A percentile compares a stretch with the other conserved stretches of the same genome.
Conservation (phyloP, 53 echinoderm and acorn worm genomes). For the Holothuria leucospilota region DNA sequence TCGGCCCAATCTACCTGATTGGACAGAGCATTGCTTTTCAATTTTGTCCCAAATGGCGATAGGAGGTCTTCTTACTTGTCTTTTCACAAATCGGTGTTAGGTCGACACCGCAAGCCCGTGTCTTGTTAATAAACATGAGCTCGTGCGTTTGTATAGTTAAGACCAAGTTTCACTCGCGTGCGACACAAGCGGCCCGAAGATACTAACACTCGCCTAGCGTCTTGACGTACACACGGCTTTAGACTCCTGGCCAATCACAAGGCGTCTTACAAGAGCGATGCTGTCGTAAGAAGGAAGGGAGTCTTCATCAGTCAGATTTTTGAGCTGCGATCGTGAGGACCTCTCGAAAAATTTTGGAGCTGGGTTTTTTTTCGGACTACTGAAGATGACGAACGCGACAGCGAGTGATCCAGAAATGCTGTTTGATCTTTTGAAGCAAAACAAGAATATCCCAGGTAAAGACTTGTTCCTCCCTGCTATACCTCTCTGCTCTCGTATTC, state of each 20-base stretch:
- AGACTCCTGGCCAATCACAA: constrained; percentile 49
- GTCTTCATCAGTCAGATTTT: constrained; percentile 26
- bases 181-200: constrained; percentile 13
- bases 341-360: constrained; percentile 11
- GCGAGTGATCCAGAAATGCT: constrained; percentile 41
- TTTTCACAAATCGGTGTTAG: no score
- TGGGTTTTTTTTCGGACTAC: background rate
- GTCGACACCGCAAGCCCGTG: background rate
- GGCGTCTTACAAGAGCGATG: constrained; percentile 17
- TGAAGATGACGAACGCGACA: constrained; percentile 24
- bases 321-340: constrained; percentile 39
- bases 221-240: constrained; percentile 10
- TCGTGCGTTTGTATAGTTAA: constrained; percentile 15
- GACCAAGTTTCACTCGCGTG: constrained; percentile 38
- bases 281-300: constrained; percentile 30
- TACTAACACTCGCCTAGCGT: constrained; percentile 17
- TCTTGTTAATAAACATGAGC: constrained; percentile 39
- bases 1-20: no score
- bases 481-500: constrained; percentile 28
- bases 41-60: no score
- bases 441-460: constrained; percentile 54
- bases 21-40: no score
- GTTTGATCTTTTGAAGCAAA: constrained; percentile 49
- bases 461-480: background rate
- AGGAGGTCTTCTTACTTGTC: no score